phyloP scores from a whole-genome alignment of 2,888 invertebrate species.

The Arrhopalites spinosus region DNA sequence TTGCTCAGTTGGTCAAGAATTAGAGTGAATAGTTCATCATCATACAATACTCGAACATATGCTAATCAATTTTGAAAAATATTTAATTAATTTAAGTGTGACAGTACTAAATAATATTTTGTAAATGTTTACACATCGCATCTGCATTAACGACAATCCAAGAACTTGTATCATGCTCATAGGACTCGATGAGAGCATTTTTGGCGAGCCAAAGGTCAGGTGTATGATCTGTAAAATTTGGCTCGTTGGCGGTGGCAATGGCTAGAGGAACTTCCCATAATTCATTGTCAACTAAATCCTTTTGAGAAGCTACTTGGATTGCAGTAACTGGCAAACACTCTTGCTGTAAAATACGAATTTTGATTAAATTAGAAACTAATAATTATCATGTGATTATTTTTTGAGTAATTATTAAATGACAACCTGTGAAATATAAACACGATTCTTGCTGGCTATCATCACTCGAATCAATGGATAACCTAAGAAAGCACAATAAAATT shows the following conservation, averaged over 20 bases:
- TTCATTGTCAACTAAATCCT: neutral
- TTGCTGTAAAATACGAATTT: too few relatives aligned
- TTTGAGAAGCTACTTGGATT: too few relatives aligned
- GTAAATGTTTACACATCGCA: constrained; percentile 23
- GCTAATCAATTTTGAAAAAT: constrained; percentile 31
- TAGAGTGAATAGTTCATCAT: constrained; percentile 23
- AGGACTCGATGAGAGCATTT: constrained; percentile 2
- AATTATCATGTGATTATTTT: too few relatives aligned
- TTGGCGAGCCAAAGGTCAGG: constrained; percentile 43
- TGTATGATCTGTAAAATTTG: constrained; percentile 23
- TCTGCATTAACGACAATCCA: constrained; percentile 44
- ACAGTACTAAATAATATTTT: neutral
- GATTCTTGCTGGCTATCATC: too few relatives aligned
- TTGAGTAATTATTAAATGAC: too few relatives aligned
- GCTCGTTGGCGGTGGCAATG: constrained; percentile 28
- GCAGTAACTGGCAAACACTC: too few relatives aligned
- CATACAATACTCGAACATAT: constrained; percentile 48
- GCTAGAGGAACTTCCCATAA: constrained; percentile 42
- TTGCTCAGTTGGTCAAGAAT: constrained; percentile 43
- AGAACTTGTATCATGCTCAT: neutral
- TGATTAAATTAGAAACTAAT: too few relatives aligned
- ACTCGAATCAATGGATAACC: too few relatives aligned
- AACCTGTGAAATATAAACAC: too few relatives aligned
- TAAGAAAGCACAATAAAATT: too few relatives aligned
- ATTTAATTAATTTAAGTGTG: neutral